phyloP scores from a whole-genome alignment of 2,888 invertebrate genomes.

The Phengaris alcon region DNA sequence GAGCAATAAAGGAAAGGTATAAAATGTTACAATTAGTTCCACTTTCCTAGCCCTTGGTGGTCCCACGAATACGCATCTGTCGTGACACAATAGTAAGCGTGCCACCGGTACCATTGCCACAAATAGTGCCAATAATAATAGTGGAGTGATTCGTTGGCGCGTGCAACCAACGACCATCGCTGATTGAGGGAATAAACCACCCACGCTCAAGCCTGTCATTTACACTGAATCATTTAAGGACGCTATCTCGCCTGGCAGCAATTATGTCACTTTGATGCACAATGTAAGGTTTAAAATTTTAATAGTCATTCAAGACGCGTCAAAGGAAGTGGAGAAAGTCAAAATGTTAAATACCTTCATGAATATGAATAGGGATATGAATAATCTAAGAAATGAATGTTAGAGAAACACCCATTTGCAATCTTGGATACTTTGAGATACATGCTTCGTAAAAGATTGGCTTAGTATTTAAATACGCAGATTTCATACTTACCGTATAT shows the following conservation, averaged over 20 bases:
- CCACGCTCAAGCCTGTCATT: conserved; percentile 55
- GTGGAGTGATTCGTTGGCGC: conserved; percentile 51
- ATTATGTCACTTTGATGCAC: conserved; percentile 24
- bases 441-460: neutral
- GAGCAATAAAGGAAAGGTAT: conserved; percentile 21
- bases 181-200: conserved; percentile 73
- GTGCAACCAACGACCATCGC: conserved; percentile 65
- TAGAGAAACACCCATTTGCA: conserved; percentile 12
- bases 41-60: conserved; percentile 40
- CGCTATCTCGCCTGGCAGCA: conserved; percentile 18
- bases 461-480: neutral
- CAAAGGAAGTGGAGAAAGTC: conserved; percentile 15
- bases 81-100: conserved; percentile 40
- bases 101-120: conserved; percentile 50
- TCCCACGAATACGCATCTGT: conserved; percentile 41
- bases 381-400: neutral
- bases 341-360: conserved; percentile 13
- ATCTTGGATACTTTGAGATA: neutral
- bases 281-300: conserved; percentile 5
- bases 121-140: conserved; percentile 67
- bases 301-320: neutral
- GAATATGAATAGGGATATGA: conserved; percentile 15
- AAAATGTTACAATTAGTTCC: conserved; percentile 30
- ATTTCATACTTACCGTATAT: neutral
- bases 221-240: conserved; percentile 39